Percentiles rank a stretch among this genome's conserved stretches.
Evolutionary conservation across 2,113 vertebrate genomes (phyloP).

Genomic region (Myotis davidii): DNA sequence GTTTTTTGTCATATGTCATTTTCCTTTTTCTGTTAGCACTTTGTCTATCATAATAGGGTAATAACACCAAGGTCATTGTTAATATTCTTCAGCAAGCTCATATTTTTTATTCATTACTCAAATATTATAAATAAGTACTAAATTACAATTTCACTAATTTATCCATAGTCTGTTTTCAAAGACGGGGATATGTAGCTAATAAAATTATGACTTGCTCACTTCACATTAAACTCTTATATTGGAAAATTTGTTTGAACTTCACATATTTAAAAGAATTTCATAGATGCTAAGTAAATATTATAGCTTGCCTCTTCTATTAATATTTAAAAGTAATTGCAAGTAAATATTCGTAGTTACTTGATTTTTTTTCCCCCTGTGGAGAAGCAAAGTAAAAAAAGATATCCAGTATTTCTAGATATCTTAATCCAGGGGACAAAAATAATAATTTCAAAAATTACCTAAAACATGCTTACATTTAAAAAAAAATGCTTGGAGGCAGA

Average conservation of each 20-base stretch:
- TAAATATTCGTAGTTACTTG: background rate
- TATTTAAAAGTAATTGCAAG: background rate
- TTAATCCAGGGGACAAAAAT: background rate
- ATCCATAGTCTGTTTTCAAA: background rate
- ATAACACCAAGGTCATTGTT: background rate
- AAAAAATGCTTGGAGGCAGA: background rate
- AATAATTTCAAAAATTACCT: background rate
- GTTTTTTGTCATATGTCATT: background rate
- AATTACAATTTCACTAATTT: background rate
- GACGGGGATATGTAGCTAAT: background rate
- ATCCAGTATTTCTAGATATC: background rate
- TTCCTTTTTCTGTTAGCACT: background rate
- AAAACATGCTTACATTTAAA: background rate
- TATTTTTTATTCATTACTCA: background rate
- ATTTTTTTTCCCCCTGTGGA: background rate
- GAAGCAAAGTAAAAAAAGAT: background rate
- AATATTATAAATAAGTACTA: constrained; percentile 14
- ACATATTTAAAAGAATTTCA: background rate
- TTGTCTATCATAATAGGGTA: background rate
- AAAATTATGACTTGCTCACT: background rate
- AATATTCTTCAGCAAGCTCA: background rate
- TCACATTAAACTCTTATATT: background rate
- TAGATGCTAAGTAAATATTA: background rate
- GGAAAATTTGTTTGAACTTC: constrained; percentile 22
- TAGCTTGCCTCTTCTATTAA: background rate